phyloP scores from a whole-genome alignment of 2,888 invertebrate species.

The Bugula neritina region DNA sequence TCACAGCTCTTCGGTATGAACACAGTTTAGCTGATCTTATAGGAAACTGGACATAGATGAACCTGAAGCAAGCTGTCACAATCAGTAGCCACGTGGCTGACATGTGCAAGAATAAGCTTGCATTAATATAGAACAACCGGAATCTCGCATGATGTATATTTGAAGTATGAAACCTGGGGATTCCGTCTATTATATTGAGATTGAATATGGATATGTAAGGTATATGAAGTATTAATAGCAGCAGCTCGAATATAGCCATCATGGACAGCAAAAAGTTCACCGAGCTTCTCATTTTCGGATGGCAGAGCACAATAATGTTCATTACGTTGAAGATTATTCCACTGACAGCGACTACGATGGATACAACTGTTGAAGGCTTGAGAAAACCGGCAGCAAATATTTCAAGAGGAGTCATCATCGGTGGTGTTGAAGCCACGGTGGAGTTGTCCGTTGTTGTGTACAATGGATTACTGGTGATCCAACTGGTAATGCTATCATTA shows the following conservation, averaged over 20 bases:
- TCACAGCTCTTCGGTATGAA: conserved; percentile 11
- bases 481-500: no score
- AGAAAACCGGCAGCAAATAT: not conserved
- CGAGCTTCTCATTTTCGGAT: conserved; percentile 21
- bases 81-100: conserved; percentile 22
- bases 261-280: conserved; percentile 22
- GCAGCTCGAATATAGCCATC: conserved; percentile 5
- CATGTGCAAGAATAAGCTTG: not conserved
- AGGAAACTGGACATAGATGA: conserved; percentile 25
- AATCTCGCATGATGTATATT: not conserved
- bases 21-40: conserved; percentile 17
- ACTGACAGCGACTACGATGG: not conserved
- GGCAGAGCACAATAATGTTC: conserved; percentile 6
- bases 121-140: not conserved
- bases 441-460: not conserved
- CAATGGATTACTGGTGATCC: not conserved
- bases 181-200: not conserved
- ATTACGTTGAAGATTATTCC: conserved; percentile 17
- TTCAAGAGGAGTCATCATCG: not conserved
- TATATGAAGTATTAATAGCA: conserved; percentile 3
- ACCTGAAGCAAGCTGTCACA: conserved; percentile 25
- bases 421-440: not conserved
- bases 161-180: conserved; percentile 11
- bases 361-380: not conserved
- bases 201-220: not conserved